These are phyloP conservation scores for Aphelenchoides bicaudatus DNA, from an alignment of 2,888 invertebrate genomes.

Conservation along the genomic window DNA sequence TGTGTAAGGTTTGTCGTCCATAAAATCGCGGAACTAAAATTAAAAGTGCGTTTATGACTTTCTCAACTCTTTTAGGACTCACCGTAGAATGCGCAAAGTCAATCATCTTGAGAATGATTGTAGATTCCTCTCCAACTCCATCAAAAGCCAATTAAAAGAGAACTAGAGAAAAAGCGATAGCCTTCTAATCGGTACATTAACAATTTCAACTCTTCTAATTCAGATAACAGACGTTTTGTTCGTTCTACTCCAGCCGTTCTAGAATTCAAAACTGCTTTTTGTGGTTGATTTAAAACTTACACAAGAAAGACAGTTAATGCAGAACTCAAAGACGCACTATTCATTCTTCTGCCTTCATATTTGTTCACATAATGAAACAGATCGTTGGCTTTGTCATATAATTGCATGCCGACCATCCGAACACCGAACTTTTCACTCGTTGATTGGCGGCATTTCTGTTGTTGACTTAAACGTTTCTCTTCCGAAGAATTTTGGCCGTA, in stretches of 20 bases:
- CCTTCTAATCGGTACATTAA: slow-evolving; percentile 69
- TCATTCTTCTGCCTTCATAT: slow-evolving; percentile 81
- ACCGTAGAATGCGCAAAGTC: slow-evolving; percentile 81
- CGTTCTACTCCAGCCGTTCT: slow-evolving; percentile 24
- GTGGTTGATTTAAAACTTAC: slow-evolving; percentile 1
- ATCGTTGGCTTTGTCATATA: slow-evolving; percentile 59
- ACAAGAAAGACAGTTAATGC: slow-evolving; percentile 11
- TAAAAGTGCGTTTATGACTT: too few species aligned
- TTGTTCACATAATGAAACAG: slow-evolving; percentile 70
- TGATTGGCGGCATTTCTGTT: slow-evolving; percentile 85
- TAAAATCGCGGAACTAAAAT: slow-evolving; percentile 50
- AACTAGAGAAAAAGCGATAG: slow-evolving; percentile 77
- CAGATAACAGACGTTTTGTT: slow-evolving; percentile 4
- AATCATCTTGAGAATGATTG: slow-evolving; percentile 79
- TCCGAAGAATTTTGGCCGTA: slow-evolving; percentile 87
- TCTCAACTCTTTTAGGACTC: too few species aligned
- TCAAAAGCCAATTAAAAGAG: slow-evolving; percentile 56
- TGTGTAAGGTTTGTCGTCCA: slow-evolving; percentile 43
- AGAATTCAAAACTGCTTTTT: slow-evolving; percentile 18
- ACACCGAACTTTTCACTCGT: slow-evolving; percentile 77
- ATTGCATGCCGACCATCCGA: slow-evolving; percentile 84
- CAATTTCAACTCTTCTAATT: slow-evolving; percentile 26
- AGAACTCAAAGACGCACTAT: slow-evolving; percentile 71
- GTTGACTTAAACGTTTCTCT: slow-evolving; percentile 71
- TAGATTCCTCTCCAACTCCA: slow-evolving; percentile 28